A percentile compares a stretch with the other conserved stretches of the same genome.
These are phyloP conservation scores for Hippocampus mohnikei DNA, from an alignment of 2,113 vertebrate species.

Conservation along the genomic window DNA sequence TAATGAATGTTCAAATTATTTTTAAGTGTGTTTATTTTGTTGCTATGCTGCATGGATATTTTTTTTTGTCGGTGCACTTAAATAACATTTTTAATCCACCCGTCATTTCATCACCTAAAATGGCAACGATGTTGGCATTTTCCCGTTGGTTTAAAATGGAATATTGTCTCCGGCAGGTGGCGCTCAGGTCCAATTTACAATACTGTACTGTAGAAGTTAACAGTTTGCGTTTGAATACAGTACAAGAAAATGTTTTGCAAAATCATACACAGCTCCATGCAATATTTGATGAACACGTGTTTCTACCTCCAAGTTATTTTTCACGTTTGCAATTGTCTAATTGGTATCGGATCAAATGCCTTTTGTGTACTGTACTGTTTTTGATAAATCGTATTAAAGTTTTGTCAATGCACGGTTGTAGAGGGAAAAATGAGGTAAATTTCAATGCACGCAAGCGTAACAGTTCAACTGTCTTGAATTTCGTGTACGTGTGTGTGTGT, in stretches of 20 bases:
- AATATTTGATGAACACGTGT: neutral
- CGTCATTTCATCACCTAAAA: neutral
- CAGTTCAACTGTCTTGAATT: neutral
- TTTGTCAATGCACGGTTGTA: neutral
- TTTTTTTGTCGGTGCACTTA: slow-evolving; percentile 29
- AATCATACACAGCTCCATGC: neutral
- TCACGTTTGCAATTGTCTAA: neutral
- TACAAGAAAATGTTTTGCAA: neutral
- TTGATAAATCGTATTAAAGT: neutral
- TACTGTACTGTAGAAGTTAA: neutral
- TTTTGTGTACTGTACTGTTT: neutral
- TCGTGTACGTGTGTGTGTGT: too few relatives aligned
- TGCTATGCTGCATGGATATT: slow-evolving; percentile 47
- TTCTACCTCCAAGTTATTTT: neutral
- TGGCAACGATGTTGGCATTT: neutral
- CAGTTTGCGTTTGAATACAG: neutral
- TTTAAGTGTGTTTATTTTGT: slow-evolving; percentile 1
- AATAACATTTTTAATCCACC: slow-evolving; percentile 23
- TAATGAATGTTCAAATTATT: slow-evolving; percentile 25
- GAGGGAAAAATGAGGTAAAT: neutral
- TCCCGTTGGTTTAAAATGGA: neutral
- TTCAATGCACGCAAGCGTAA: neutral
- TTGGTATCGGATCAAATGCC: neutral
- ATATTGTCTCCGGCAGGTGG: slow-evolving; percentile 39
- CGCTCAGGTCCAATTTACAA: slow-evolving; percentile 10